A percentile compares a stretch with the other conserved stretches of the same genome.
These are phyloP conservation scores for Poecile atricapillus DNA, from an alignment of 2,113 vertebrate genomes.

Conservation along the genomic window DNA sequence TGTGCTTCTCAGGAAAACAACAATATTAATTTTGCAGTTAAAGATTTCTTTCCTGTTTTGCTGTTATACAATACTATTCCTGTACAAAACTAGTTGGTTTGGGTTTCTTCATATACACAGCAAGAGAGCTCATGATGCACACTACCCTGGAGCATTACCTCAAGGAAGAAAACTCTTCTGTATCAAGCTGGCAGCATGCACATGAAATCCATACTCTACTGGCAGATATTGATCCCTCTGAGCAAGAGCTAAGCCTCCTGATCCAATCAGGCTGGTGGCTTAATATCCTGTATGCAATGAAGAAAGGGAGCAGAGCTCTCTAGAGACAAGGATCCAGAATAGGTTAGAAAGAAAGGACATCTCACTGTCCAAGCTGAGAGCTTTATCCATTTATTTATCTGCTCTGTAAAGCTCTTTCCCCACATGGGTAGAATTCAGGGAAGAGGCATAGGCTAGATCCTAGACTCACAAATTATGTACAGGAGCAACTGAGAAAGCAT, in stretches of 20 bases:
- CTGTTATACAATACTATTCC: background rate
- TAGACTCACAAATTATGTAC: background rate
- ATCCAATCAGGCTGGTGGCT: background rate
- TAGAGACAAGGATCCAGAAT: background rate
- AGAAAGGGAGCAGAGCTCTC: background rate
- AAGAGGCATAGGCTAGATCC: background rate
- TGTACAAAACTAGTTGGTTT: background rate
- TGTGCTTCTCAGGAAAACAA: background rate
- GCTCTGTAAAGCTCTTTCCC: background rate
- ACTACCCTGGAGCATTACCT: conserved; percentile 7
- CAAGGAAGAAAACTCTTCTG: background rate
- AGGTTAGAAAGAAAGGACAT: background rate
- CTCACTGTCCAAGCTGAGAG: background rate
- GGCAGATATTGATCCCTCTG: conserved; percentile 23
- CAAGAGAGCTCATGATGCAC: background rate
- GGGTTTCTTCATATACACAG: background rate
- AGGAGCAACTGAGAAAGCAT: background rate
- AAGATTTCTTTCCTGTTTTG: background rate
- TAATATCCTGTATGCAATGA: background rate
- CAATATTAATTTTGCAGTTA: background rate
- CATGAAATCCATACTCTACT: conserved; percentile 15
- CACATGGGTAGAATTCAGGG: background rate
- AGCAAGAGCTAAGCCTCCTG: background rate
- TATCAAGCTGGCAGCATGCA: background rate
- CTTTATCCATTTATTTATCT: background rate